phyloP scores from a whole-genome alignment of 2,797 vertebrate species.

The Babyrousa celebensis region DNA sequence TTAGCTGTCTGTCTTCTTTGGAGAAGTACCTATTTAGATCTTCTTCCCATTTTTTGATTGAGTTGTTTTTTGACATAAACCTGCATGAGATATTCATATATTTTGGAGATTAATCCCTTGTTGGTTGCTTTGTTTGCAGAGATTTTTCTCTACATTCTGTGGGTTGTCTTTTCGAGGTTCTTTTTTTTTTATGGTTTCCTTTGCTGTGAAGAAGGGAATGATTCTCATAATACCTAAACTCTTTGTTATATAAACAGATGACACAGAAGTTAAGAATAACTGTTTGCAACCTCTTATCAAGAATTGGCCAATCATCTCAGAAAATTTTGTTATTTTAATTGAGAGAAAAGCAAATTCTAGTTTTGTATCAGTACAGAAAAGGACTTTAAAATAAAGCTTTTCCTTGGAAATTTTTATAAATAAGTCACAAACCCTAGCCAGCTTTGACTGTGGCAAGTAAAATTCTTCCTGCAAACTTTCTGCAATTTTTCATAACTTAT shows the following conservation, averaged over 20 bases:
- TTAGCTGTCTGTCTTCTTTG: no score
- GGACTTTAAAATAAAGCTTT: neutral
- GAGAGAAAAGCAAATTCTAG: slow-evolving; percentile 4
- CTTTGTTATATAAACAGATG: slow-evolving; percentile 1
- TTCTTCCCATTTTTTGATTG: no score
- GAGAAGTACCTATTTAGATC: no score
- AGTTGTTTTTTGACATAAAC: no score
- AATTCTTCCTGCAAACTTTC: neutral
- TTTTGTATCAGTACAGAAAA: slow-evolving; percentile 7
- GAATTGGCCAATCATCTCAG: neutral
- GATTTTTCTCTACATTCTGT: no score
- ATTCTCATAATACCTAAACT: neutral
- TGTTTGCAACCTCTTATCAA: neutral
- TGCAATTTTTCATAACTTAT: neutral
- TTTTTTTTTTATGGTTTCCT: no score
- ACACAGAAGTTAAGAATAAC: slow-evolving; percentile 7
- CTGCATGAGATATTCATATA: no score
- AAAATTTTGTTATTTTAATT: slow-evolving; percentile 25
- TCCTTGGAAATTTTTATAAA: neutral
- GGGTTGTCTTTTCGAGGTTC: no score
- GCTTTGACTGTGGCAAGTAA: slow-evolving; percentile 1
- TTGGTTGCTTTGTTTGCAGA: no score
- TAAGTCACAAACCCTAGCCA: neutral
- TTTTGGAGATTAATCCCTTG: no score
- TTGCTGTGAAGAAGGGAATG: neutral